Percentiles rank a stretch among this genome's conserved stretches.
Evolutionary conservation across 2,888 invertebrate genomes (phyloP).

Genomic region (Hydriomena furcata): DNA sequence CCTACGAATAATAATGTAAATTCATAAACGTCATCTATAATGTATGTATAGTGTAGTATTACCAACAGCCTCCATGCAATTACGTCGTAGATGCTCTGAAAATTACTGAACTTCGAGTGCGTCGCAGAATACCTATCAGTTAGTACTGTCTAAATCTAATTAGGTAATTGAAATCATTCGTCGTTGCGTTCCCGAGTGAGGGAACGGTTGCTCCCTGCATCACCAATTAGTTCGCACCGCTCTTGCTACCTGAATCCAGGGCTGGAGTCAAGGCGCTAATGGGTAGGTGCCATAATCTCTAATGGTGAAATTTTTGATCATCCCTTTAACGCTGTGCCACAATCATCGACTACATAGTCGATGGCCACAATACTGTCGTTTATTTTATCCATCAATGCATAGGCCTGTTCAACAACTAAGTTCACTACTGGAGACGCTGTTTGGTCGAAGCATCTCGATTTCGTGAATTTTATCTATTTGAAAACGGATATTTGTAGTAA

Average conservation of each 20-base stretch:
- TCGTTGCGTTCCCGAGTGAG: conserved; percentile 38
- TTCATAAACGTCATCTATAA: conserved; percentile 3
- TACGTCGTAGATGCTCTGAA: conserved; percentile 28
- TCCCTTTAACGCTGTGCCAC: no score
- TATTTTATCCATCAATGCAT: no score
- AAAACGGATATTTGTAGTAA: no score
- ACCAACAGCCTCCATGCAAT: conserved; percentile 24
- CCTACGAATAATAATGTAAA: no score
- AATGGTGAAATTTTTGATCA: no score
- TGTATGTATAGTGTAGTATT: conserved; percentile 1
- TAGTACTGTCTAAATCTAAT: conserved; percentile 53
- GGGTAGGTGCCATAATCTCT: no score
- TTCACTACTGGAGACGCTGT: no score
- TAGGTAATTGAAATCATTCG: conserved; percentile 69
- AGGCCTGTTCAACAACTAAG: no score
- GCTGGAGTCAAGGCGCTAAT: conserved; percentile 8
- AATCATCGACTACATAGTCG: no score
- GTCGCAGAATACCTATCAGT: conserved; percentile 27
- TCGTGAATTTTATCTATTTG: no score
- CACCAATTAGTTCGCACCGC: conserved; percentile 52
- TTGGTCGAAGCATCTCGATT: no score
- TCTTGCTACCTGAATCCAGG: conserved; percentile 36
- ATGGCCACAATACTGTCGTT: no score
- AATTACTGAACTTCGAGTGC: conserved; percentile 32
- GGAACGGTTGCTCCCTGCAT: conserved; percentile 47